Conservation (phyloP, 2,797 vertebrate genomes). For the Mormyrus hasselquistii region DNA sequence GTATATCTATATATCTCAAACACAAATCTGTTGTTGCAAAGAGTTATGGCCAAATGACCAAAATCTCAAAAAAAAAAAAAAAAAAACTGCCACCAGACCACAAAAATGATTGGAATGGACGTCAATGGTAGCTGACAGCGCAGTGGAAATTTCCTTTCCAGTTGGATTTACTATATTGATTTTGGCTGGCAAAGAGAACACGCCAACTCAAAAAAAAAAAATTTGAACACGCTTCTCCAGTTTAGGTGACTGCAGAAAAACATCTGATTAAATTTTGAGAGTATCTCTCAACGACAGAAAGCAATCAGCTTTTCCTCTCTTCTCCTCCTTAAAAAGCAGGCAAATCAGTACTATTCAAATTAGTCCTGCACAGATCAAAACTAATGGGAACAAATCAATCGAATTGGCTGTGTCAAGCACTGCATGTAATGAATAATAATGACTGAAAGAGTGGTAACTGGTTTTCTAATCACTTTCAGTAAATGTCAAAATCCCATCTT, state of each 20-base stretch:
- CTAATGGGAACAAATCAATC: neutral
- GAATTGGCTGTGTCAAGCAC: neutral
- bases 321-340: neutral
- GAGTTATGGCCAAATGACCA: neutral
- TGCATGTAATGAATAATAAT: neutral
- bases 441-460: neutral
- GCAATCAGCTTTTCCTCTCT: neutral
- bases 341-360: neutral
- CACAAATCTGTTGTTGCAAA: neutral
- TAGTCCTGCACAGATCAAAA: neutral
- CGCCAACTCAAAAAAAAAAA: neutral
- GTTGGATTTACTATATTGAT: conserved; percentile 15
- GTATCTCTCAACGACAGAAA: neutral
- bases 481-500: neutral
- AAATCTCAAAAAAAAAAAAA: neutral
- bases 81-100: neutral
- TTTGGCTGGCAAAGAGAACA: conserved; percentile 15
- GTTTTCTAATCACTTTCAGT: neutral
- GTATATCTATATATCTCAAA: neutral
- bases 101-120: neutral
- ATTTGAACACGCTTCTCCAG: neutral
- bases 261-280: conserved; percentile 3
- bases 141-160: conserved; percentile 24
- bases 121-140: neutral
- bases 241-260: neutral